Conservation (phyloP, 1,140 invertebrate genomes). For the Dinothrombium tinctorium region DNA sequence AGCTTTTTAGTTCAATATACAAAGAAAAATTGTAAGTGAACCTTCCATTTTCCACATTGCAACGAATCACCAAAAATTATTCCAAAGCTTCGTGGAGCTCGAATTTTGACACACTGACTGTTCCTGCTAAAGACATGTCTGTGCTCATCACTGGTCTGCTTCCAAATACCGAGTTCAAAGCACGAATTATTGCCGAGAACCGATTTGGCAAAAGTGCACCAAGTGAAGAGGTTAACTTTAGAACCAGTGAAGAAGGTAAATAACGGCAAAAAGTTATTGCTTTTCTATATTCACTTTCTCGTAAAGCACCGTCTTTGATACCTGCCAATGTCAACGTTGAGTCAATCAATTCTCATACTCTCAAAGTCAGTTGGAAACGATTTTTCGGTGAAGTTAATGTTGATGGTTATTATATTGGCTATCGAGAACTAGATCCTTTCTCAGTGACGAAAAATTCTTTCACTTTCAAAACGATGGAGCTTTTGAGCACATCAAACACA, state of each 20-base stretch:
- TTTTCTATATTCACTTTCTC: too few species aligned
- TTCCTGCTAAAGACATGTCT: conserved; percentile 3
- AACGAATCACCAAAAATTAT: too few species aligned
- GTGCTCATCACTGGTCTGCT: conserved; percentile 45
- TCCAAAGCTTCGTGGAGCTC: too few species aligned
- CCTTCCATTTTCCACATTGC: neutral
- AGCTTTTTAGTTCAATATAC: conserved; percentile 14
- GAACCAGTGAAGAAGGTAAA: conserved; percentile 49
- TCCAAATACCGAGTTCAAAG: conserved; percentile 77
- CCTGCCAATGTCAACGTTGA: conserved; percentile 20
- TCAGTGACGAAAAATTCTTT: neutral
- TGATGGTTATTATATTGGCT: conserved; percentile 1
- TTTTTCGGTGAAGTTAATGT: conserved; percentile 3
- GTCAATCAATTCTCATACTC: conserved; percentile 22
- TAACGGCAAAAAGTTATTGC: too few species aligned
- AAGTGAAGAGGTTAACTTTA: conserved; percentile 65
- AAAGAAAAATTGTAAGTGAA: conserved; percentile 9
- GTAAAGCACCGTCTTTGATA: conserved; percentile 19
- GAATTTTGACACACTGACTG: too few species aligned
- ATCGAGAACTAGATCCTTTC: neutral
- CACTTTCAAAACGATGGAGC: neutral
- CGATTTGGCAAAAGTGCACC: conserved; percentile 77
- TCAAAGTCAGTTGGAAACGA: conserved; percentile 23
- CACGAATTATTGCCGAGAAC: conserved; percentile 82
- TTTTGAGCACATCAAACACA: neutral